phyloP scores from a whole-genome alignment of 2,797 vertebrate genomes.

The Gephyroberyx darwinii region DNA sequence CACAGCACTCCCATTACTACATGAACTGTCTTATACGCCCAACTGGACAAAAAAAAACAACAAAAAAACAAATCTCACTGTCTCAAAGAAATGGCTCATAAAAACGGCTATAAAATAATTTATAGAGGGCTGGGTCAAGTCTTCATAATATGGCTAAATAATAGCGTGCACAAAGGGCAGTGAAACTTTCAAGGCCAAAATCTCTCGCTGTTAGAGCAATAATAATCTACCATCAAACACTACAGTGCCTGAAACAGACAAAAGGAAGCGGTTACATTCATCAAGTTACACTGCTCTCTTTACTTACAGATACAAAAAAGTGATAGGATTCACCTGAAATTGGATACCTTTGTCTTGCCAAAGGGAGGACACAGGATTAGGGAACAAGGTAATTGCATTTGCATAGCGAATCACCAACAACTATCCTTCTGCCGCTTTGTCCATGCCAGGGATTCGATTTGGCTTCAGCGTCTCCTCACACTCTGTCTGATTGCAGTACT shows the following conservation, averaged over 20 bases:
- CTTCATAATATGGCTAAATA: slow-evolving; percentile 1
- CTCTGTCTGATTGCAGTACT: slow-evolving; percentile 23
- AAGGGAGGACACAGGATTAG: slow-evolving; percentile 51
- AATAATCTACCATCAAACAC: background rate
- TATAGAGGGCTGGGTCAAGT: too few species aligned
- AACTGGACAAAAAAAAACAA: background rate
- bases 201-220: background rate
- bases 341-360: slow-evolving; percentile 58
- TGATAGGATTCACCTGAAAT: slow-evolving; percentile 53
- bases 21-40: background rate
- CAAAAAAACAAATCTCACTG: too few species aligned
- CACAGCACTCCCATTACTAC: background rate
- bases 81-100: too few species aligned
- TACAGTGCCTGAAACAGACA: slow-evolving; percentile 6
- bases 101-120: too few species aligned
- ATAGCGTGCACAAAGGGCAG: background rate
- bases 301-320: slow-evolving; percentile 45
- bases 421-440: slow-evolving; percentile 46
- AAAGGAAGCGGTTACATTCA: slow-evolving; percentile 38
- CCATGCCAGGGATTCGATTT: slow-evolving; percentile 52
- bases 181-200: background rate
- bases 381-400: slow-evolving; percentile 74
- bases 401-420: slow-evolving; percentile 68
- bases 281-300: slow-evolving; percentile 38
- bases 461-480: slow-evolving; percentile 18